phyloP scores from a whole-genome alignment of 2,888 invertebrate genomes.

The Microctonus aethiopoides region DNA sequence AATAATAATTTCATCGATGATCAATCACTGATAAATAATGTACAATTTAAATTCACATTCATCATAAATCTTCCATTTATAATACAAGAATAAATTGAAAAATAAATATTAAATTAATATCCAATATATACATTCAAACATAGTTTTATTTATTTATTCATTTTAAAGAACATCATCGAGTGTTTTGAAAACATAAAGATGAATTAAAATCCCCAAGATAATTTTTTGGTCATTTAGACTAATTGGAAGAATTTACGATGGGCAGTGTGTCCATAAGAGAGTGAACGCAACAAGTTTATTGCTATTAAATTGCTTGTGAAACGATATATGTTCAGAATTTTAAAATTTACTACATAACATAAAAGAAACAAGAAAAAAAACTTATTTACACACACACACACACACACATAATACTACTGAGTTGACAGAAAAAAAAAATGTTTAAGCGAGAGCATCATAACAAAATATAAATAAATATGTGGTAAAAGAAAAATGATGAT shows the following conservation, averaged over 20 bases:
- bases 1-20: too few species aligned
- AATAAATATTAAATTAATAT: slow-evolving; percentile 58
- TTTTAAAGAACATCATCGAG: slow-evolving; percentile 22
- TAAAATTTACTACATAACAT: slow-evolving; percentile 39
- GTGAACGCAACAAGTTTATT: slow-evolving; percentile 38
- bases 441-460: neutral
- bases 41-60: slow-evolving; percentile 46
- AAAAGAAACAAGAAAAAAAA: neutral
- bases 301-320: neutral
- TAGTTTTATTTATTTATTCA: neutral
- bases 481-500: slow-evolving; percentile 39
- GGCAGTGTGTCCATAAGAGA: slow-evolving; percentile 22
- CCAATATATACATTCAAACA: slow-evolving; percentile 58
- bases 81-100: slow-evolving; percentile 40
- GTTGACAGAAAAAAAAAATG: neutral
- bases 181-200: slow-evolving; percentile 22
- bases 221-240: slow-evolving; percentile 38
- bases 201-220: neutral
- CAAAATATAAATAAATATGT: slow-evolving; percentile 35
- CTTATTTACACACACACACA: slow-evolving; percentile 27
- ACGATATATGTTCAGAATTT: slow-evolving; percentile 43
- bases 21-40: slow-evolving; percentile 54
- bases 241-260: slow-evolving; percentile 62
- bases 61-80: slow-evolving; percentile 63
- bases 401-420: slow-evolving; percentile 38